These are phyloP conservation scores for Perca fluviatilis DNA, from an alignment of 2,113 vertebrate species.

Conservation along the genomic window DNA sequence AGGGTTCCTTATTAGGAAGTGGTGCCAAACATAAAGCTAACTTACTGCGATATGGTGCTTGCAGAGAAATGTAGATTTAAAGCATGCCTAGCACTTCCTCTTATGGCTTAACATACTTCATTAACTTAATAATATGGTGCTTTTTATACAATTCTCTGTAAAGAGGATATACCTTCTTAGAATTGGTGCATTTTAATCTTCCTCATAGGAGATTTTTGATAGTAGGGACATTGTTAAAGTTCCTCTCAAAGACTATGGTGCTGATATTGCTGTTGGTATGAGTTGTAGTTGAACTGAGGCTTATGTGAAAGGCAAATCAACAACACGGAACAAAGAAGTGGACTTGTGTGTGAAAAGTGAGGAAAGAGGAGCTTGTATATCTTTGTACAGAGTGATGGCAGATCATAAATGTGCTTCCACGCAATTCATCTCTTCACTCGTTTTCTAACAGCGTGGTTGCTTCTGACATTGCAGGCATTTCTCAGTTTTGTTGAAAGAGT, in stretches of 20 bases:
- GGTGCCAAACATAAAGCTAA: conserved; percentile 37
- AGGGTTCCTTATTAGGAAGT: conserved; percentile 6
- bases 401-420: conserved; percentile 34
- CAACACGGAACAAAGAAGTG: conserved; percentile 23
- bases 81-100: conserved; percentile 64
- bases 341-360: conserved; percentile 31
- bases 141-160: conserved; percentile 56
- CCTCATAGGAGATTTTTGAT: conserved; percentile 62
- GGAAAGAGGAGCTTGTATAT: conserved; percentile 25
- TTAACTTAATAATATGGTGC: conserved; percentile 52
- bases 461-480: conserved; percentile 57
- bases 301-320: conserved; percentile 17
- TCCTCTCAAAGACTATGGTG: conserved; percentile 56
- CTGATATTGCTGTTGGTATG: conserved; percentile 19
- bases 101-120: conserved; percentile 57
- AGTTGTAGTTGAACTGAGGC: conserved; percentile 5
- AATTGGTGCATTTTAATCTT: conserved; percentile 69
- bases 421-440: conserved; percentile 25
- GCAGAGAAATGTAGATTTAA: conserved; percentile 56
- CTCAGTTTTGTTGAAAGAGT: conserved; percentile 66
- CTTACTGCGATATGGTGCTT: conserved; percentile 51
- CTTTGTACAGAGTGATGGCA: conserved; percentile 26
- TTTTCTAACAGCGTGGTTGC: conserved; percentile 41
- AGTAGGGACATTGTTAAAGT: conserved; percentile 66
- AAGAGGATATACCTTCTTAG: conserved; percentile 57